Conservation (phyloP, 2,888 invertebrate genomes). For the Hyles lineata region DNA sequence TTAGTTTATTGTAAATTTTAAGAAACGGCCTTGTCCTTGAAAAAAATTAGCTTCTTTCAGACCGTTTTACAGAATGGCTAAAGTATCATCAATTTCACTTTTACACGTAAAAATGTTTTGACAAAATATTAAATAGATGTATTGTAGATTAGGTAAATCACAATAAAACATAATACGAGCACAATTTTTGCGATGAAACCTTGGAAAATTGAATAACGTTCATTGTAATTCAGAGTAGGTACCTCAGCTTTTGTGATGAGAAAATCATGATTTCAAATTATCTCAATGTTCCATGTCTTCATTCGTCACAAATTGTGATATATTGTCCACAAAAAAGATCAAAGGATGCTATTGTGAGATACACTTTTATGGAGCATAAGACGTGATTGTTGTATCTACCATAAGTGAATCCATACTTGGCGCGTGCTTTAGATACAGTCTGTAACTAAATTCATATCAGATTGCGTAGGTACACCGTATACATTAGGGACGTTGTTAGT, state of each 20-base stretch:
- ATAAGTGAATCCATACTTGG: conserved; percentile 23
- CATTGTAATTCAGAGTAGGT: background rate
- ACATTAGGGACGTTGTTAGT: background rate
- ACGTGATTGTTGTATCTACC: conserved; percentile 1
- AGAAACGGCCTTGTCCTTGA: background rate
- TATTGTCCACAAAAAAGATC: conserved; percentile 13
- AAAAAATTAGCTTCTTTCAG: background rate
- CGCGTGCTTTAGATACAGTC: conserved; percentile 16
- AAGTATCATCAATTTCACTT: too few relatives aligned
- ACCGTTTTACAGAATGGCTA: too few relatives aligned
- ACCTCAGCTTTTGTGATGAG: conserved; percentile 5
- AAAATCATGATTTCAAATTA: background rate
- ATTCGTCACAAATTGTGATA: conserved; percentile 29
- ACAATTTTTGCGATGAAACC: background rate
- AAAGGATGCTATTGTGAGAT: conserved; percentile 18
- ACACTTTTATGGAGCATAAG: conserved; percentile 6
- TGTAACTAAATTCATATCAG: background rate
- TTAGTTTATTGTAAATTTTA: background rate
- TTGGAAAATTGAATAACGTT: background rate
- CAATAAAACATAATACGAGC: background rate
- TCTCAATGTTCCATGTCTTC: conserved; percentile 20
- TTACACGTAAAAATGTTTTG: too few relatives aligned
- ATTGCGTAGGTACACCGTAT: background rate
- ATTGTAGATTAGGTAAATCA: too few relatives aligned
- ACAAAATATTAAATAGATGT: too few relatives aligned